These are phyloP conservation scores for Rhineura floridana DNA, from an alignment of 2,113 vertebrate species.

Conservation along the genomic window DNA sequence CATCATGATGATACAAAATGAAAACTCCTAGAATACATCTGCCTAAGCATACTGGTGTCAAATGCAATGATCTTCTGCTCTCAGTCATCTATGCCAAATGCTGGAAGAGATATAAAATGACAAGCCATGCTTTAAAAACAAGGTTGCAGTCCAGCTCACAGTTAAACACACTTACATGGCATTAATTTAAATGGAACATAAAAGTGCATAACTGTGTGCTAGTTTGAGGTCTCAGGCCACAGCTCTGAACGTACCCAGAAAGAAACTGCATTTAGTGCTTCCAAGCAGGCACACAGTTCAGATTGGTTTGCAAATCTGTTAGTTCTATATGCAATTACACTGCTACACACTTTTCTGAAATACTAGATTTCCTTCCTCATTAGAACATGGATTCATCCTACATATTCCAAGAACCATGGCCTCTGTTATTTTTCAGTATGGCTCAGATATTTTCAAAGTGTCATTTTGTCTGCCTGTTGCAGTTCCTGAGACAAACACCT, in stretches of 20 bases:
- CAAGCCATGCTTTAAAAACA: conserved; percentile 40
- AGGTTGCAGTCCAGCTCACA: background rate
- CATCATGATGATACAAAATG: no score
- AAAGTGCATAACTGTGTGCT: background rate
- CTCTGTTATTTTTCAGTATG: conserved; percentile 45
- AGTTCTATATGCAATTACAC: no score
- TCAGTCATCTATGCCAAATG: conserved; percentile 53
- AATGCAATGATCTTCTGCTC: conserved; percentile 66
- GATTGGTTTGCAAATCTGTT: no score
- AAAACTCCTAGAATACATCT: no score
- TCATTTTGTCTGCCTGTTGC: background rate
- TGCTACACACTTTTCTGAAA: no score
- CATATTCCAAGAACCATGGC: no score
- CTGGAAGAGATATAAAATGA: conserved; percentile 63
- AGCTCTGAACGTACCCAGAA: background rate
- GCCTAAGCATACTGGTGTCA: no score
- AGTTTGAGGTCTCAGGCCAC: background rate
- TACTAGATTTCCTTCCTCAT: no score
- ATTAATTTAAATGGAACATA: background rate
- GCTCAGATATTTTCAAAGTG: conserved; percentile 31
- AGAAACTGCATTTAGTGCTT: background rate
- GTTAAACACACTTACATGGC: background rate
- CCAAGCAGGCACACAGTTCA: no score
- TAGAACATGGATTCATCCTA: no score
- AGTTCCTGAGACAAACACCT: background rate